Conservation (phyloP, 2,888 invertebrate species). For the Euzetes globulus region DNA sequence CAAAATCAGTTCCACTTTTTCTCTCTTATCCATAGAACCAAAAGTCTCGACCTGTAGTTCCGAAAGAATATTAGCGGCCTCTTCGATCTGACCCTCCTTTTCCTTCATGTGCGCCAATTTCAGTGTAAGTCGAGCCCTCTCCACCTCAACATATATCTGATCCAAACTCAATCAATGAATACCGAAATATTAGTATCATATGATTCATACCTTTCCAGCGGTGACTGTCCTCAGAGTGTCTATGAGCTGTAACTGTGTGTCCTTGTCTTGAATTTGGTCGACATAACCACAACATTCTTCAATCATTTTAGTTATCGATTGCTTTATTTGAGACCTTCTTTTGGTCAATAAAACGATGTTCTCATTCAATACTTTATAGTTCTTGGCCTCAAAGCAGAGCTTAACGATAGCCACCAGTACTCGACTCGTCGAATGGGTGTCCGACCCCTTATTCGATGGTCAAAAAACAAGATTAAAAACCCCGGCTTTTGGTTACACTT, state of each 20-base stretch:
- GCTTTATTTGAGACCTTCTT: constrained; percentile 88
- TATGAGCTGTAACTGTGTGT: constrained; percentile 83
- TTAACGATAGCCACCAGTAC: constrained; percentile 88
- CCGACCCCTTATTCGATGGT: constrained; percentile 62
- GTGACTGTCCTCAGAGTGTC: constrained; percentile 91
- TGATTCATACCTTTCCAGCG: constrained; percentile 69
- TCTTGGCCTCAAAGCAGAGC: constrained; percentile 62
- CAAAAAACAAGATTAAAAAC: neutral
- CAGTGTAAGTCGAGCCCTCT: constrained; percentile 88
- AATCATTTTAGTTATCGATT: constrained; percentile 81
- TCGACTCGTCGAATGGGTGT: constrained; percentile 87
- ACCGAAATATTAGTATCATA: neutral
- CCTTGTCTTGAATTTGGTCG: constrained; percentile 82
- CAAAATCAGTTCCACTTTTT: constrained; percentile 88
- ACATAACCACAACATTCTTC: constrained; percentile 90
- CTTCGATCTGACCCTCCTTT: constrained; percentile 58
- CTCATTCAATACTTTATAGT: constrained; percentile 89
- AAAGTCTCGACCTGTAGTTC: constrained; percentile 96
- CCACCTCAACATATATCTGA: constrained; percentile 98
- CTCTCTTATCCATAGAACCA: constrained; percentile 96
- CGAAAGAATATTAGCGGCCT: constrained; percentile 87
- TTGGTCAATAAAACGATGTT: constrained; percentile 83
- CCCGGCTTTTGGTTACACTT: constrained; percentile 45
- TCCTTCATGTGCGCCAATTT: constrained; percentile 54
- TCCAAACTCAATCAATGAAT: constrained; percentile 38